phyloP scores from a whole-genome alignment of 2,888 invertebrate species.

The Acrobasis consociella region DNA sequence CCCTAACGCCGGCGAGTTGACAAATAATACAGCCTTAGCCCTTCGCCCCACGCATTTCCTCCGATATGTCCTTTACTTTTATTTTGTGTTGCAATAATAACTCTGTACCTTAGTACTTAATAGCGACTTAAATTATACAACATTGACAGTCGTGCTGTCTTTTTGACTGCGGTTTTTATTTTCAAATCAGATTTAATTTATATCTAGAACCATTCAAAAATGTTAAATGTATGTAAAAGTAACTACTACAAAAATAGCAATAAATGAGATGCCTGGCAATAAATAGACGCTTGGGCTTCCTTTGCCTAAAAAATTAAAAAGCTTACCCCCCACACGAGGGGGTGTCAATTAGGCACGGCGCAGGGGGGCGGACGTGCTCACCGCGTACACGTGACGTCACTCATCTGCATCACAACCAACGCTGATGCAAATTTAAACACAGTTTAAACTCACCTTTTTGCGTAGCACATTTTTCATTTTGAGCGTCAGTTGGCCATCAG shows the following conservation, averaged over 20 bases:
- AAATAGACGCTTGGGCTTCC: slow-evolving; percentile 9
- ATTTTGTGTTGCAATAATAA: slow-evolving; percentile 26
- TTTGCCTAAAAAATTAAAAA: slow-evolving; percentile 24
- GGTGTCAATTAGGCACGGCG: slow-evolving; percentile 52
- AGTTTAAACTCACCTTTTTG: slow-evolving; percentile 63
- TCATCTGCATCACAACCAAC: slow-evolving; percentile 68
- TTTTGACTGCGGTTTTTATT: too few relatives aligned
- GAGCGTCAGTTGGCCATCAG: slow-evolving; percentile 47
- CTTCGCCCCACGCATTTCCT: slow-evolving; percentile 49
- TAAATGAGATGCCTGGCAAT: not conserved
- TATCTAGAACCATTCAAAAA: too few relatives aligned
- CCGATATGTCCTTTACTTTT: slow-evolving; percentile 29
- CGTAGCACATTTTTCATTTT: slow-evolving; percentile 50
- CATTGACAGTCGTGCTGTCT: too few relatives aligned
- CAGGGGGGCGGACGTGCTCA: slow-evolving; percentile 31
- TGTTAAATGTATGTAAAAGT: too few relatives aligned
- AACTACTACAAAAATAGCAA: not conserved
- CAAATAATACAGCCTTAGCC: slow-evolving; percentile 71
- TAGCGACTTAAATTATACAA: too few relatives aligned
- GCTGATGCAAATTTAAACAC: slow-evolving; percentile 71
- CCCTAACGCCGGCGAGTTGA: slow-evolving; percentile 62
- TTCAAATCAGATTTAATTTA: too few relatives aligned
- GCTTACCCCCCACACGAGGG: slow-evolving; percentile 30
- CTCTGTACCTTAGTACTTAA: not conserved
- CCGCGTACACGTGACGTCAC: slow-evolving; percentile 66